Conservation (phyloP, 1,140 invertebrate species). For the Macrotrachela quadricornifera region DNA sequence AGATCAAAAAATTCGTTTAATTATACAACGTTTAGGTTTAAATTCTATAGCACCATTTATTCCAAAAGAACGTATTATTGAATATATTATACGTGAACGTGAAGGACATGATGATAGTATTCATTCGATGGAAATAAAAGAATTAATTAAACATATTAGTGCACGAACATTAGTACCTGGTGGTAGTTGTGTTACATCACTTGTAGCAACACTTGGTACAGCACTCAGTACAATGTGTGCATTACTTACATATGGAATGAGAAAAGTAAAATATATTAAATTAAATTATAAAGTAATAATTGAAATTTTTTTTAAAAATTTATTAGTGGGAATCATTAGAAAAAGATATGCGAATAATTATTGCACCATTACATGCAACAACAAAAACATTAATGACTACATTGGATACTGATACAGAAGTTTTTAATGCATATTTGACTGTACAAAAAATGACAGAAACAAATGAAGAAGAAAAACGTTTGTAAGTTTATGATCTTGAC, state of each 20-base stretch:
- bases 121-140: conserved; percentile 15
- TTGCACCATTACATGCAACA: too few relatives aligned
- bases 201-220: conserved; percentile 35
- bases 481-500: conserved; percentile 21
- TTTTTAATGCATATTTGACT: too few relatives aligned
- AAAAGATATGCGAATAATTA: too few relatives aligned
- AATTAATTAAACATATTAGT: conserved; percentile 36
- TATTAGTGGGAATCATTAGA: too few relatives aligned
- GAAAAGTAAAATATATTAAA: too few relatives aligned
- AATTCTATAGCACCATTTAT: conserved; percentile 36
- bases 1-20: conserved; percentile 39
- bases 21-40: conserved; percentile 37
- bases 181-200: conserved; percentile 39
- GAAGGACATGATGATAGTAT: too few relatives aligned
- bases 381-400: too few relatives aligned
- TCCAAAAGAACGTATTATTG: conserved; percentile 40
- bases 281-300: too few relatives aligned
- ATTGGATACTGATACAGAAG: too few relatives aligned
- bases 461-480: conserved; percentile 29
- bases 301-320: too few relatives aligned
- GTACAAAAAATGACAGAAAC: conserved; percentile 27
- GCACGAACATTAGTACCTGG: conserved; percentile 37
- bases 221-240: conserved; percentile 41
- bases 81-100: conserved; percentile 21
- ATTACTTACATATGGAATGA: conserved; percentile 39